Evolutionary conservation across 2,797 vertebrate genomes (phyloP).

Genomic region (Malurus leucopterus): DNA sequence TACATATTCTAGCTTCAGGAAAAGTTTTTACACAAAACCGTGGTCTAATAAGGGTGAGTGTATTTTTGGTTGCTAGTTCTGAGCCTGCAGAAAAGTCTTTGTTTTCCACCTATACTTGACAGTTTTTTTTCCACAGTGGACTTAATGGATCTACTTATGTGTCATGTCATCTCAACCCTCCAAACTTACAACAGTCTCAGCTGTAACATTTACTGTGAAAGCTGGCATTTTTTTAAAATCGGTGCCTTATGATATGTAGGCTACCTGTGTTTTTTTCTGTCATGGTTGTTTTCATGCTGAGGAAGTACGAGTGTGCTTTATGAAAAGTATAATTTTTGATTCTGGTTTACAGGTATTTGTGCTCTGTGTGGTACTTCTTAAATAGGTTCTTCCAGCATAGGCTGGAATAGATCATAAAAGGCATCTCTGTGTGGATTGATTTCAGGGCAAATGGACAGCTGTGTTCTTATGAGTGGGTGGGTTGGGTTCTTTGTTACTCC

Average conservation of each 20-base stretch:
- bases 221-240: neutral
- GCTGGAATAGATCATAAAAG: neutral
- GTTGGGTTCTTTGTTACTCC: neutral
- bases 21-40: slow-evolving; percentile 84
- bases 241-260: neutral
- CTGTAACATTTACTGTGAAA: neutral
- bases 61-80: neutral
- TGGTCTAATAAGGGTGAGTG: slow-evolving; percentile 89
- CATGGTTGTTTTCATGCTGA: neutral
- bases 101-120: neutral
- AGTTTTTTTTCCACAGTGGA: neutral
- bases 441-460: neutral
- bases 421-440: neutral
- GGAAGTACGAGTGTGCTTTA: neutral
- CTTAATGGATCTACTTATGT: neutral
- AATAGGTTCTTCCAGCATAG: neutral
- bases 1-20: slow-evolving; percentile 95
- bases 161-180: neutral
- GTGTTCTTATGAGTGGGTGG: neutral
- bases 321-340: neutral
- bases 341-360: neutral
- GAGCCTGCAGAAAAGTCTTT: neutral
- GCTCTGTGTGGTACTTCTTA: neutral
- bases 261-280: neutral
- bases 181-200: neutral